These are phyloP conservation scores for Strongylocentrotus purpuratus DNA, from an alignment of 35 echinoderm and acorn worm species.

Conservation along the genomic window DNA sequence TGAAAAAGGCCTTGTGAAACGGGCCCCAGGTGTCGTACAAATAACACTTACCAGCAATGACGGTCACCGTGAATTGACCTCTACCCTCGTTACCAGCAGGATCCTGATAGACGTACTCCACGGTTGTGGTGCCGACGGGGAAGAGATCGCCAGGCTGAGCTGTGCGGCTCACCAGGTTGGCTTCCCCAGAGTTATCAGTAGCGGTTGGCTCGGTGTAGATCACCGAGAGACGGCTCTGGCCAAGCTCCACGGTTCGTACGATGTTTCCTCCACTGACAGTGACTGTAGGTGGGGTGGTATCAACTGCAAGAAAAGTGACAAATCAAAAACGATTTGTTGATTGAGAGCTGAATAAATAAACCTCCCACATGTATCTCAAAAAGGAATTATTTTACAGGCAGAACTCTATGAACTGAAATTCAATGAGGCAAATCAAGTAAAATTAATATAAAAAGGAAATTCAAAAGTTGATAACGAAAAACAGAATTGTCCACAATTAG, in stretches of 20 bases:
- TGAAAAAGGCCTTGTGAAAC: too few relatives aligned
- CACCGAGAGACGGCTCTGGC: neutral
- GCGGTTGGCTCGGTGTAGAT: slow-evolving; percentile 66
- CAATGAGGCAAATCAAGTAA: neutral
- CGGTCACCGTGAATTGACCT: slow-evolving; percentile 56
- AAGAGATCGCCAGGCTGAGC: slow-evolving; percentile 57
- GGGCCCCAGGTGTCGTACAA: neutral
- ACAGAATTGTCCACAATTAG: too few relatives aligned
- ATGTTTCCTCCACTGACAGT: slow-evolving; percentile 23
- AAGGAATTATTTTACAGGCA: too few relatives aligned
- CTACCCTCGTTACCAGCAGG: slow-evolving; percentile 36
- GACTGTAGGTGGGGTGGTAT: slow-evolving; percentile 32
- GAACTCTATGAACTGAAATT: too few relatives aligned
- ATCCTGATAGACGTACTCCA: slow-evolving; percentile 64
- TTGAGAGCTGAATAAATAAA: neutral
- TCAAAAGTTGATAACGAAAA: too few relatives aligned
- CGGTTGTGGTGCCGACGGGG: slow-evolving; percentile 51
- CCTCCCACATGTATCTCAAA: too few relatives aligned
- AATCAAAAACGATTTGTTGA: neutral
- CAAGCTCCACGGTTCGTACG: slow-evolving; percentile 31
- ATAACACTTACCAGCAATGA: slow-evolving; percentile 47
- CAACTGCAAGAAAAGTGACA: slow-evolving; percentile 37
- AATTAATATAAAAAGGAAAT: neutral
- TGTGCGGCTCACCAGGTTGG: slow-evolving; percentile 27
- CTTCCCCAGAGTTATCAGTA: slow-evolving; percentile 64